phyloP scores from a whole-genome alignment of 2,888 invertebrate genomes.

The Diarsia mendica region DNA sequence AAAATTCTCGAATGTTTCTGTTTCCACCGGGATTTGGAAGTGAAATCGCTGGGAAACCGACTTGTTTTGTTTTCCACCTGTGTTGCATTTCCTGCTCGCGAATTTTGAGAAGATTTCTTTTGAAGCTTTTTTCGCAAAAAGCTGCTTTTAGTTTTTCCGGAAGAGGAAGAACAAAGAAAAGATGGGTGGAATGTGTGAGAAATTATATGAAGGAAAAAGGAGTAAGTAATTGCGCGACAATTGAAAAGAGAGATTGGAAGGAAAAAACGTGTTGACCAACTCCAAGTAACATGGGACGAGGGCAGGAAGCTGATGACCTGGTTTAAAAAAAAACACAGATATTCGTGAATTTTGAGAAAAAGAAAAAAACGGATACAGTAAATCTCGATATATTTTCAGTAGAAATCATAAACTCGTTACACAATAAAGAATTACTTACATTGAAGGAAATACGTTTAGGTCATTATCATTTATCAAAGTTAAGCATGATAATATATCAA shows the following conservation, averaged over 20 bases:
- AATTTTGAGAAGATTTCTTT: slow-evolving; percentile 43
- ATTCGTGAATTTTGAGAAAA: background rate
- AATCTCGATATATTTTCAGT: background rate
- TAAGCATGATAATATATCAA: slow-evolving; percentile 50
- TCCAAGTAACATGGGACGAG: no score
- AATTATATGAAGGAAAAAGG: no score
- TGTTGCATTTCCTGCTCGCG: slow-evolving; percentile 40
- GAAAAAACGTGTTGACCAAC: no score
- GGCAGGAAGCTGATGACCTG: no score
- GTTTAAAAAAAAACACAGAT: no score
- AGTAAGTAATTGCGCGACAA: no score
- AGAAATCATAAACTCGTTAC: slow-evolving; percentile 19
- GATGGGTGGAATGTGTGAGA: no score
- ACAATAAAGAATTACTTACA: slow-evolving; percentile 18
- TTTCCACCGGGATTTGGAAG: slow-evolving; percentile 46
- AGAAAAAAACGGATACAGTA: background rate
- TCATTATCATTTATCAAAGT: slow-evolving; percentile 48
- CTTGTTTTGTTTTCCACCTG: slow-evolving; percentile 45
- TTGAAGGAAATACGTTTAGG: slow-evolving; percentile 36
- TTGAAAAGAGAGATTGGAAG: no score
- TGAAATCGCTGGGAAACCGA: slow-evolving; percentile 48
- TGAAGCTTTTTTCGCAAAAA: slow-evolving; percentile 5
- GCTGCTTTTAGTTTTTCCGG: background rate
- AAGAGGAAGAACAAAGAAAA: no score
- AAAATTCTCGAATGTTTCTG: slow-evolving; percentile 47